A percentile compares a stretch with the other conserved stretches of the same genome.
Evolutionary conservation across 2,797 vertebrate species (phyloP).

Genomic region (Coccyzus lansbergi): DNA sequence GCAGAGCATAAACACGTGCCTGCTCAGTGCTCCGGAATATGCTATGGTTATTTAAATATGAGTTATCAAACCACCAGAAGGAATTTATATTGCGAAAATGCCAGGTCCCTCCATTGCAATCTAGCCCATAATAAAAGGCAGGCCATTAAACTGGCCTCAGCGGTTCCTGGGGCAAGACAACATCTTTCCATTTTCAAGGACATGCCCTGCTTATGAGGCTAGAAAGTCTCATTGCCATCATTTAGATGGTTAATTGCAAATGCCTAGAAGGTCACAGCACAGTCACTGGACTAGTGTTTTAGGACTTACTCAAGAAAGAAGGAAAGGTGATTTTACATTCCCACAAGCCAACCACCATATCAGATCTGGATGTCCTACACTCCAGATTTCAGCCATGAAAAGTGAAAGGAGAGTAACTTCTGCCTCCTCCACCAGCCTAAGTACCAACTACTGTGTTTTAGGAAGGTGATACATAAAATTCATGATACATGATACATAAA

Average conservation of each 20-base stretch:
- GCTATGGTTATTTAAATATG: background rate
- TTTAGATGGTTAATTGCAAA: background rate
- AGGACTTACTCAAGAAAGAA: background rate
- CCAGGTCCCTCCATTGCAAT: background rate
- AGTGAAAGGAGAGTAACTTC: background rate
- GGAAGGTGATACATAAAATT: accelerated
- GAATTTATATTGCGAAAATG: background rate
- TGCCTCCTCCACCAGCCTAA: background rate
- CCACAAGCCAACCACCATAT: background rate
- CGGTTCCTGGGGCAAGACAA: background rate
- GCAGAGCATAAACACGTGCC: background rate
- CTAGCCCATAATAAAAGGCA: background rate
- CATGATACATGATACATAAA: accelerated
- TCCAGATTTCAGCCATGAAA: background rate
- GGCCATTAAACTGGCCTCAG: background rate
- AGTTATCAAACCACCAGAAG: slow-evolving; percentile 10
- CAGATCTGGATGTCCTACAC: background rate
- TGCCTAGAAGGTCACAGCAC: background rate
- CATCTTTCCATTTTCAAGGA: background rate
- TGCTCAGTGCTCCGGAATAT: slow-evolving; percentile 15
- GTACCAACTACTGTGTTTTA: background rate
- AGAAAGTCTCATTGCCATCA: background rate
- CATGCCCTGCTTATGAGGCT: background rate
- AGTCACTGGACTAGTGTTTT: background rate
- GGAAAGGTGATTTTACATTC: background rate